Percentiles rank a stretch among this genome's conserved stretches.
Conservation (phyloP, 1,140 invertebrate species). For the Aethina tumida region DNA sequence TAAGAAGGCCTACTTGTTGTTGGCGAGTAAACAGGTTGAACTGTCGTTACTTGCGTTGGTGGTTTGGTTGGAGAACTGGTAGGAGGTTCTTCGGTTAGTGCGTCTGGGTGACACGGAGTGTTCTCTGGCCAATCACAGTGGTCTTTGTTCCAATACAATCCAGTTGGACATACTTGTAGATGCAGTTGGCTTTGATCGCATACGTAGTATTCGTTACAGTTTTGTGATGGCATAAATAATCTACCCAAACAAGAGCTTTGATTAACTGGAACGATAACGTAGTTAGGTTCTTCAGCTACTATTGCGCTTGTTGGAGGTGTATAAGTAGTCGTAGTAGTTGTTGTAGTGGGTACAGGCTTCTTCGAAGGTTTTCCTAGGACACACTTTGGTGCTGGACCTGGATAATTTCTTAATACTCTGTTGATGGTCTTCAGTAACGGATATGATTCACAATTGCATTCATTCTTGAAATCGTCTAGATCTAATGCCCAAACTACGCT, state of each 20-base stretch:
- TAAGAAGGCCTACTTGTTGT: background rate
- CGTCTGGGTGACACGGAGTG: conserved; percentile 43
- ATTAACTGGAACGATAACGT: background rate
- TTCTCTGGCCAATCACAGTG: conserved; percentile 73
- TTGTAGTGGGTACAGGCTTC: background rate
- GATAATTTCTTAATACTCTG: conserved; percentile 56
- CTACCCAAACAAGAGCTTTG: conserved; percentile 44
- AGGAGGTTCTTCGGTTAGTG: conserved; percentile 17
- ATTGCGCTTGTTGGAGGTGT: background rate
- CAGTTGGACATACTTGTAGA: conserved; percentile 55
- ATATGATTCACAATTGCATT: conserved; percentile 67
- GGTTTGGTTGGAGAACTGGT: background rate
- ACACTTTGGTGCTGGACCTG: conserved; percentile 34
- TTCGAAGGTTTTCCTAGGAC: conserved; percentile 21
- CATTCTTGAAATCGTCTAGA: conserved; percentile 59
- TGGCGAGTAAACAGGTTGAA: conserved; percentile 12
- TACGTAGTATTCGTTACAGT: conserved; percentile 71
- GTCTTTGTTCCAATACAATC: conserved; percentile 66
- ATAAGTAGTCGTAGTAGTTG: background rate
- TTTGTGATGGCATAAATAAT: conserved; percentile 53
- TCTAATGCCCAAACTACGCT: conserved; percentile 84
- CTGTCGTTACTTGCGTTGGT: conserved; percentile 6
- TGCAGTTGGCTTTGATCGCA: conserved; percentile 63
- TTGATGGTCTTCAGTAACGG: conserved; percentile 72
- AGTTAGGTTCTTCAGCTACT: conserved; percentile 1